Percentiles rank a stretch among this genome's conserved stretches.
Evolutionary conservation across 2,113 vertebrate genomes (phyloP).

Genomic region (Chaetodon auriga): DNA sequence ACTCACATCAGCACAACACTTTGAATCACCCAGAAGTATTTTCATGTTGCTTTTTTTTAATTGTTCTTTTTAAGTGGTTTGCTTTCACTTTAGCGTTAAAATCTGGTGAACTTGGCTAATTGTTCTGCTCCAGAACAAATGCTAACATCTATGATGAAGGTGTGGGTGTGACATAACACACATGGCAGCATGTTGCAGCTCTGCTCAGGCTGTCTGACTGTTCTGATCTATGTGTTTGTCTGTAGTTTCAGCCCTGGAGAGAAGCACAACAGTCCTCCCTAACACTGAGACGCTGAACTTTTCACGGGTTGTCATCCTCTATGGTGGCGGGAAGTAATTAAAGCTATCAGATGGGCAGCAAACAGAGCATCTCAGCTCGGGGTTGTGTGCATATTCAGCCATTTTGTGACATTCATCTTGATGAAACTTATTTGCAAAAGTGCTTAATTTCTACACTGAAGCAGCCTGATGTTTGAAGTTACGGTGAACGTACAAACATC

Average conservation of each 20-base stretch:
- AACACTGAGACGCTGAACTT: neutral
- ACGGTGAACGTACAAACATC: too few species aligned
- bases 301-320: neutral
- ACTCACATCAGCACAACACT: neutral
- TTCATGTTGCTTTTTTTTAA: neutral
- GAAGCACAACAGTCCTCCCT: neutral
- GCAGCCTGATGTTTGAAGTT: neutral
- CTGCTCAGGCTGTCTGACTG: neutral
- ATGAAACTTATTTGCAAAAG: neutral
- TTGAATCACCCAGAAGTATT: neutral
- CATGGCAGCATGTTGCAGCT: neutral
- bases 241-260: neutral
- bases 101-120: neutral
- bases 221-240: neutral
- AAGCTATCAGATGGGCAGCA: too few species aligned
- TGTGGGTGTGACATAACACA: neutral
- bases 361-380: too few species aligned
- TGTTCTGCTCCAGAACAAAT: conserved; percentile 2
- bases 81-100: neutral
- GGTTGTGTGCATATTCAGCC: too few species aligned
- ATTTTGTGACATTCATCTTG: too few species aligned
- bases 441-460: neutral
- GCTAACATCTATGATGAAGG: neutral
- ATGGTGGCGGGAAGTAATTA: too few species aligned
- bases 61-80: neutral